phyloP scores from a whole-genome alignment of 2,797 vertebrate genomes.

The Hozukius guyotensis region DNA sequence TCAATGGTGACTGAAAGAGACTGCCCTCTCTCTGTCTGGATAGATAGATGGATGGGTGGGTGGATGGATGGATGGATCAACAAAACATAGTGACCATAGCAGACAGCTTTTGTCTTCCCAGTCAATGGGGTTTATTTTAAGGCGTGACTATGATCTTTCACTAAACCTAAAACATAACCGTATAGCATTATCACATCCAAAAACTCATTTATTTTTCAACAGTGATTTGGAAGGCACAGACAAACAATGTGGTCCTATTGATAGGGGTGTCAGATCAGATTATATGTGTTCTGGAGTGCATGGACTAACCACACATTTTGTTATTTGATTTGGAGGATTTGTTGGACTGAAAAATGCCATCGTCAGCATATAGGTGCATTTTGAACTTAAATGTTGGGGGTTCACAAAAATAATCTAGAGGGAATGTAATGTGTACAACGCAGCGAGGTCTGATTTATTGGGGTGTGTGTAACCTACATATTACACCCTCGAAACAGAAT shows the following conservation, averaged over 20 bases:
- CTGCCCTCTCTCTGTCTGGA: not conserved
- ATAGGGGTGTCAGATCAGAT: too few species aligned
- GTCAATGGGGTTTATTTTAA: not conserved
- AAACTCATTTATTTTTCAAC: too few species aligned
- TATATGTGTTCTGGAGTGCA: not conserved
- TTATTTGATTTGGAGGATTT: accelerated
- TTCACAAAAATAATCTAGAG: not conserved
- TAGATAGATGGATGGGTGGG: not conserved
- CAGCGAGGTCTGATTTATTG: accelerated
- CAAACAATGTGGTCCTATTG: too few species aligned
- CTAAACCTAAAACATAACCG: too few species aligned
- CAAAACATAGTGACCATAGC: not conserved
- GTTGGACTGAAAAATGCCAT: not conserved
- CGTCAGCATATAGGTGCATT: not conserved
- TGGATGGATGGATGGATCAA: too few species aligned
- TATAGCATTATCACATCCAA: too few species aligned
- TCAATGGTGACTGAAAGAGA: not conserved
- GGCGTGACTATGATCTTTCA: accelerated
- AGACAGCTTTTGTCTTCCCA: too few species aligned
- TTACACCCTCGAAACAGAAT: too few species aligned
- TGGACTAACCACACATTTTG: not conserved
- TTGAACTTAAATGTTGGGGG: accelerated
- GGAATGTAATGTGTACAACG: not conserved
- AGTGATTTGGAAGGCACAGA: too few species aligned
- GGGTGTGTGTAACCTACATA: too few species aligned